Base-by-base conservation (phyloP, 2,797 vertebrate genomes). In the Cossypha heuglini region DNA sequence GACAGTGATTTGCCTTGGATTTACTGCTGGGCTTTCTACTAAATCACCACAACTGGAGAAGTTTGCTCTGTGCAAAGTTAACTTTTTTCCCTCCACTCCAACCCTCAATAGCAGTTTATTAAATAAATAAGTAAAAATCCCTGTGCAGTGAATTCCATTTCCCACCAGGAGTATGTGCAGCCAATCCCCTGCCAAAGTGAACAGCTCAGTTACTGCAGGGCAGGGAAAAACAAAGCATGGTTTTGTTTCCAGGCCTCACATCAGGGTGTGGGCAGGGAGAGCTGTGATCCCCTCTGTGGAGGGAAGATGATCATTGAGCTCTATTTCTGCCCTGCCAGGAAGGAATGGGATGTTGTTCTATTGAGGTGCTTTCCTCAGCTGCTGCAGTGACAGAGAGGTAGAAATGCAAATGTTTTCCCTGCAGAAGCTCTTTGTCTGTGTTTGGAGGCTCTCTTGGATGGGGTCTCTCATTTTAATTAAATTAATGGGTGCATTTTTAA, bases 91-190 rank as follows among this genome's bases (percentile, higher is more conserved):
- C 85, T 69, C 21, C 16, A 13, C 74, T 94, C 61, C 69, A 68
- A 10, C 40, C 29, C 72, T 94, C 78, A 77, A 71, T 83, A 81
- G 64, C 24, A 86, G 55, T 90, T 96, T 95, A 86, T 94, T 88
- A 93, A 88, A 73, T 33, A 86, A 91, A 67, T 78, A 79, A 91
- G 68, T 75, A 57, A 55, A 90, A 71, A 48, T 66, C 45, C 21
- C 17, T 31, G 59, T 77, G 67, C 45, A 57, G 57, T 21, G 33
- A 88, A 64, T 90, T 81, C 42, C 26, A 28, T 94, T 81, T 92
- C 31, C 51, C 24, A 21, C 13, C 48, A 84, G 90, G 75, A 68
- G 38, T 11, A 5, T 9, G 48, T 85, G 57, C 45, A 92, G 62
- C 57, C 57, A 20, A 10, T 83, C 46, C 4, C 35, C 42, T 96